phyloP scores from a whole-genome alignment of 2,888 invertebrate species.

The Odontomyia ornata region DNA sequence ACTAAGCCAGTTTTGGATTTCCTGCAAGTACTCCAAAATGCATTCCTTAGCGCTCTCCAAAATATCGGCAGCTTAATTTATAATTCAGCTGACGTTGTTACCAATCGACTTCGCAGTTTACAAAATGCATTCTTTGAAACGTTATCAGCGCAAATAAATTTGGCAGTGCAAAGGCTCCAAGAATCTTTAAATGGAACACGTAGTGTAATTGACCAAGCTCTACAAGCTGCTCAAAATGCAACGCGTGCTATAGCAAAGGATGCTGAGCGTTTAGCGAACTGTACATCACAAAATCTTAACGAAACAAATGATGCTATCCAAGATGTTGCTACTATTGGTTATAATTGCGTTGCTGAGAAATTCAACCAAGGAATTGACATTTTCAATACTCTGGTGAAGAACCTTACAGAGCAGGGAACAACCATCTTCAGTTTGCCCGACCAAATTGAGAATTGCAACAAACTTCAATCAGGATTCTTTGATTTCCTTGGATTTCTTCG shows the following conservation, averaged over 20 bases:
- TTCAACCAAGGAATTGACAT: constrained; percentile 19
- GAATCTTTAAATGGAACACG: background rate
- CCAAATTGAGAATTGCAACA: constrained; percentile 19
- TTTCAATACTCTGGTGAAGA: background rate
- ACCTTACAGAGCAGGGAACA: constrained; percentile 6
- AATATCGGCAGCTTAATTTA: background rate
- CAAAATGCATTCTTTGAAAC: background rate
- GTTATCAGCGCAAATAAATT: background rate
- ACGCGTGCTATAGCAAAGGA: background rate
- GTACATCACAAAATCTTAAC: background rate
- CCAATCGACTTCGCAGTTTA: constrained; percentile 1
- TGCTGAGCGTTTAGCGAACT: background rate
- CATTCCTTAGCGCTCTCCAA: background rate
- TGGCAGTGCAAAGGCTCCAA: background rate
- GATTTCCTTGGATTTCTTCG: background rate
- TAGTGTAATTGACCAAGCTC: background rate
- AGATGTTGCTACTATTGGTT: background rate
- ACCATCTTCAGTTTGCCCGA: constrained; percentile 11
- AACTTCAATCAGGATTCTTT: background rate
- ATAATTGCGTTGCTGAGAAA: constrained; percentile 27
- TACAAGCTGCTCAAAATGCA: background rate
- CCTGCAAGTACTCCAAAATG: background rate
- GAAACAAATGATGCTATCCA: background rate
- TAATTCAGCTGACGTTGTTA: background rate
- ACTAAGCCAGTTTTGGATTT: background rate